Evolutionary conservation across 2,113 vertebrate species (phyloP), one percentile per base, ranked within the genome.

Genomic region (Anser cygnoides): DNA sequence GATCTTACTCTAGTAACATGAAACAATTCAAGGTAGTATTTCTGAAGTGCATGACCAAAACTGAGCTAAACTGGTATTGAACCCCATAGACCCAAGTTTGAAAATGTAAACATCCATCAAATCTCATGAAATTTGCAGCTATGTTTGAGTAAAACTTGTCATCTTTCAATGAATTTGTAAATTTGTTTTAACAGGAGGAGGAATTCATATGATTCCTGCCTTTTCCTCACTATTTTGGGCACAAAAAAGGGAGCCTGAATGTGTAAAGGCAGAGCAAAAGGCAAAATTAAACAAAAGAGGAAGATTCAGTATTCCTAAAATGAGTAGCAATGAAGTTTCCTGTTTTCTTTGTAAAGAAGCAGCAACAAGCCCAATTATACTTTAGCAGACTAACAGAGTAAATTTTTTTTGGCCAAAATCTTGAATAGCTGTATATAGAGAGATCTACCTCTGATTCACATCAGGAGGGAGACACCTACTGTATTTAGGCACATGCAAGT

Each of bases 401-500:
- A 33, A 26, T n/a, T 68, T 95, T 68, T 95, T 50, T 82, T 73
- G 29, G 11, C 41, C 8, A 21, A 79, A 43, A 44, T 61, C 7
- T 29, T 73, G 9, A 70, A 43, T 37, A 50, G 7, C 26, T 84
- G 4, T 71, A 19, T 62, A n/a, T 50, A 18, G 59, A 35, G 80
- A 84, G 22, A 77, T 33, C 12, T 72, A 6, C 87, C 5, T 57
- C 39, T 13, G 4, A 25, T 73, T 65, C 49, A 10, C 19, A 31
- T 9, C 6, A 15, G 55, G 33, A 84, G 52, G 39, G 73, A 17
- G 28, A 67, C 4, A 41, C 55, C 57, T 6, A 4, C 13, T 76
- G 4, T 74, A 22, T 81, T 67, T 87, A 89, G 55, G 52, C 0
- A 0, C 1, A 0, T 65, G 33, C 31, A n/a, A 49, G 23, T 0